These are phyloP conservation scores for Aplysia californica DNA, from an alignment of 1,140 invertebrate genomes.

Conservation along the genomic window DNA sequence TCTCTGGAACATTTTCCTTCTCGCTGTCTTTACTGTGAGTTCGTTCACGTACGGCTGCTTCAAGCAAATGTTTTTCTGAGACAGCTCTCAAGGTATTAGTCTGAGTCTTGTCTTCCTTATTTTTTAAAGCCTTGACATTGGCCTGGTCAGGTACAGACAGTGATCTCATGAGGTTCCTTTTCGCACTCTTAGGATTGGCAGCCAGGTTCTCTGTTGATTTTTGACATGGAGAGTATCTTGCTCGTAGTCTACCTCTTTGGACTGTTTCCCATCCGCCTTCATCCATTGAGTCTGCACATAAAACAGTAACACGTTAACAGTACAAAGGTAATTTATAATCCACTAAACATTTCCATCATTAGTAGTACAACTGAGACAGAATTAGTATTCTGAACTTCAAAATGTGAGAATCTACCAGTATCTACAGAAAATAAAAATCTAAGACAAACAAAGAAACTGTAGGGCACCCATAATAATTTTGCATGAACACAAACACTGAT, in stretches of 20 bases:
- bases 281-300: conserved; percentile 57
- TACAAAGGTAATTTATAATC: too few species aligned
- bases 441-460: too few species aligned
- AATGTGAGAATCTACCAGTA: too few species aligned
- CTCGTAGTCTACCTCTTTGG: conserved; percentile 66
- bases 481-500: too few species aligned
- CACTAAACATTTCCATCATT: too few species aligned
- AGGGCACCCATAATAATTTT: too few species aligned
- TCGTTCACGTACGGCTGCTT: conserved; percentile 17
- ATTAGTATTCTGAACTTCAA: too few species aligned
- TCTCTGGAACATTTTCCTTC: conserved; percentile 56
- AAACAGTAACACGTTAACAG: too few species aligned
- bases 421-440: too few species aligned
- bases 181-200: conserved; percentile 11
- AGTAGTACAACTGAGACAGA: too few species aligned
- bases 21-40: conserved; percentile 56
- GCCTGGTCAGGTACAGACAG: conserved; percentile 34
- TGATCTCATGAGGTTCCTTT: conserved; percentile 32
- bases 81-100: conserved; percentile 18
- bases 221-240: conserved; percentile 62
- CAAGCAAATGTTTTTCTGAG: conserved; percentile 22
- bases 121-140: not conserved
- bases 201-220: conserved; percentile 55
- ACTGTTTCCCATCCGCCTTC: conserved; percentile 78
- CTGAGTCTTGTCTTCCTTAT: not conserved